Conservation (phyloP, 2,888 invertebrate genomes). For the Synanthedon myopaeformis region DNA sequence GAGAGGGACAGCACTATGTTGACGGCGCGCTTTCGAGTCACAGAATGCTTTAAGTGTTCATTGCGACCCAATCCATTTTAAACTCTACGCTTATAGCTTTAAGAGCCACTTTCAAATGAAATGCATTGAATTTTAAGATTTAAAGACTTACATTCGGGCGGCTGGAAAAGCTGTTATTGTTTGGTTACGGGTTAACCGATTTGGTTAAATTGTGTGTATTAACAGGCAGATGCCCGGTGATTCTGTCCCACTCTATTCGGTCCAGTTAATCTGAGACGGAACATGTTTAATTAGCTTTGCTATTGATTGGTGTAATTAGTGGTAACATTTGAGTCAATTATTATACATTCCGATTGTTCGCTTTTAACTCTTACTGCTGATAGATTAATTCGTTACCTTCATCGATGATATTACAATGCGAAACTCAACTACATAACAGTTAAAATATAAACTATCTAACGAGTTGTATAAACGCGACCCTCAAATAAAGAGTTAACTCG, state of each 20-base stretch:
- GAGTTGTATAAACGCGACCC: conserved; percentile 12
- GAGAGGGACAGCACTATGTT: conserved; percentile 48
- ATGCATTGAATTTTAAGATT: conserved; percentile 8
- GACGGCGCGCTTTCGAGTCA: conserved; percentile 16
- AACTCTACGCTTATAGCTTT: neutral
- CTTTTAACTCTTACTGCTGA: neutral
- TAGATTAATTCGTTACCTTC: neutral
- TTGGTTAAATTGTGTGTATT: conserved; percentile 66
- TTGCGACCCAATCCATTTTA: conserved; percentile 7
- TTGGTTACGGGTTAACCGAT: conserved; percentile 69
- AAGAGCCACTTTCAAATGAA: conserved; percentile 13
- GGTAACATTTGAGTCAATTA: conserved; percentile 33
- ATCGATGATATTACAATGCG: neutral
- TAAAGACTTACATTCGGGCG: conserved; percentile 34
- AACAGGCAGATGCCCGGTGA: conserved; percentile 57
- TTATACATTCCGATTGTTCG: conserved; percentile 10
- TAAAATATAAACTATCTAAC: conserved; percentile 10
- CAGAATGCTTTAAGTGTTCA: conserved; percentile 14
- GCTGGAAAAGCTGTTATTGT: conserved; percentile 68
- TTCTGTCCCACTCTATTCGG: conserved; percentile 30
- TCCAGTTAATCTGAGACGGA: conserved; percentile 18
- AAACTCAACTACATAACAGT: conserved; percentile 15
- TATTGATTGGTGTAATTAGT: conserved; percentile 55
- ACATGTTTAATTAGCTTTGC: conserved; percentile 38
- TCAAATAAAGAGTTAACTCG: conserved; percentile 35